Base-by-base conservation (phyloP, 2,113 vertebrate genomes). In the Gallinago undulata region DNA sequence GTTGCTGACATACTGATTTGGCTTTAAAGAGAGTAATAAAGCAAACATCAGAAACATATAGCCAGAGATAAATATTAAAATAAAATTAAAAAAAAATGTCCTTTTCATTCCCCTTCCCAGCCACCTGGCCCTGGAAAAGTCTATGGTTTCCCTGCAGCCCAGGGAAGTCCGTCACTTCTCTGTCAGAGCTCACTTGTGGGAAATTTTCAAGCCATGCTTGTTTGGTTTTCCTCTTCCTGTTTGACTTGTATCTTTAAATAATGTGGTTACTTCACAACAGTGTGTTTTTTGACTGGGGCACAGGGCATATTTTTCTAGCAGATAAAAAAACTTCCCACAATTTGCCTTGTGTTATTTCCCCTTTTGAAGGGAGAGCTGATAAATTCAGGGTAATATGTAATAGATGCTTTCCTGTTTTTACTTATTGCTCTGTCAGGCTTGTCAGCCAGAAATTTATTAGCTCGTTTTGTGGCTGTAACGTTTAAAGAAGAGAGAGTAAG, bases 211-310 rank as follows among this genome's bases (percentile, higher is more conserved):
- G 79, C 90, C 92, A 89, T 91, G 60, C 78, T 95, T 98, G 95
- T 98, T 98, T 98, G 97, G 96, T 97, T 98, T 98, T 95, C 96
- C 91, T 97, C 93, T 98, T 98, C 98, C 98, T 98, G 97, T 97
- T 98, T 97, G 95, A 98, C 94, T 97, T 95, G 87, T 87, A 89
- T 94, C 96, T 98, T 98, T 98, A 98, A 98, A 98, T 97, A 98
- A 98, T 98, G 97, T 43, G 93, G 97, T 98, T 97, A 94, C 94
- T 98, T 98, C 97, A 98, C 92, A 97, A 96, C 97, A 98, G 95
- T 94, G 97, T 98, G 97, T 98, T 98, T 98, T 98, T 90, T 96
- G 94, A 96, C 93, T 96, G 92, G 96, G 96, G 96, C 96, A 96
- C 91, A 94, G 95, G 95, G 94, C 93, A 97, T 98, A 97, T 98